Conservation (phyloP, 2,888 invertebrate species). For the Cantharis nigra region DNA sequence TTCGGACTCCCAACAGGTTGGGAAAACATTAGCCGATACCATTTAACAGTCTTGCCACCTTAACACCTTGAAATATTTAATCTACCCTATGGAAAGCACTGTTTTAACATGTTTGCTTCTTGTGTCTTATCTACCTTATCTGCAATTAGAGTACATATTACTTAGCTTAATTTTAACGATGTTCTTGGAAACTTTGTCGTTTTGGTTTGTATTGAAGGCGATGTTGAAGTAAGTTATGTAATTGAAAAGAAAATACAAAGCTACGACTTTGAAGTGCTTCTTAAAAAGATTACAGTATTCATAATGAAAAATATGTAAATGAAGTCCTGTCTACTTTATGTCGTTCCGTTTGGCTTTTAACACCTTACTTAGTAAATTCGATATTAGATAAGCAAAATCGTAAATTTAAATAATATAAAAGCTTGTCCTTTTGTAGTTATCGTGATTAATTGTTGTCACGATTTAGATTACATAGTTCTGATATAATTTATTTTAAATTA, state of each 20-base stretch:
- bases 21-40: too few relatives aligned
- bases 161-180: neutral
- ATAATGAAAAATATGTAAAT: slow-evolving; percentile 20
- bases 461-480: neutral
- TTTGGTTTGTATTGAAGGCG: neutral
- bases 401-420: neutral
- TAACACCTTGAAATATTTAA: too few relatives aligned
- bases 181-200: neutral
- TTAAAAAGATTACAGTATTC: neutral
- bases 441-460: neutral
- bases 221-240: neutral
- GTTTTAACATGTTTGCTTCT: neutral
- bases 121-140: neutral
- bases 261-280: neutral
- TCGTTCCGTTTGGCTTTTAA: slow-evolving; percentile 17
- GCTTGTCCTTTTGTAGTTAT: neutral
- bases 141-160: too few relatives aligned
- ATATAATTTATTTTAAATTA: neutral
- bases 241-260: neutral
- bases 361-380: slow-evolving; percentile 13
- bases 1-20: too few relatives aligned
- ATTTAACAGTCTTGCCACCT: too few relatives aligned
- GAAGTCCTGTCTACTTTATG: slow-evolving; percentile 8
- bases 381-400: neutral
- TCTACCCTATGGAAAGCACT: neutral